These are phyloP conservation scores for Tichodroma muraria DNA, from an alignment of 2,113 vertebrate species.

Conservation along the genomic window DNA sequence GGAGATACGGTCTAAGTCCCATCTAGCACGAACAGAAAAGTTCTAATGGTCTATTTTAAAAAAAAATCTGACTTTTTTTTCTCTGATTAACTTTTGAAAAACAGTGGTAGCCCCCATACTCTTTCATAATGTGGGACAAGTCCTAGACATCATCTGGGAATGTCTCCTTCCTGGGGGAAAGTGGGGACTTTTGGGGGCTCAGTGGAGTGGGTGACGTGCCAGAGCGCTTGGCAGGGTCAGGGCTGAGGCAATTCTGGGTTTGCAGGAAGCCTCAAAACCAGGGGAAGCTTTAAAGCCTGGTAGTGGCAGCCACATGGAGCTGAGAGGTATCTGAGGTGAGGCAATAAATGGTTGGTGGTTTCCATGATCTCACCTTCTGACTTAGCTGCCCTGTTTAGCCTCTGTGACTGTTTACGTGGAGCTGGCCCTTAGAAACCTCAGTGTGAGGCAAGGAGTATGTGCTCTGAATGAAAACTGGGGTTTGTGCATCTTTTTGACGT, in stretches of 20 bases:
- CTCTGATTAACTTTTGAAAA: neutral
- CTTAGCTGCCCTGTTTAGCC: neutral
- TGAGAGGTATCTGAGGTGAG: slow-evolving; percentile 10
- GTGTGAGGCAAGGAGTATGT: neutral
- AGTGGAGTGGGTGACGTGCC: accelerated
- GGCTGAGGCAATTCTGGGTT: neutral
- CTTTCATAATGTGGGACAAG: accelerated
- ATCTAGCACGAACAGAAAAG: neutral
- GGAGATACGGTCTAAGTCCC: neutral
- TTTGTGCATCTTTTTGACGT: neutral
- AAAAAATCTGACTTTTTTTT: neutral
- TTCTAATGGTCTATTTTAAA: neutral
- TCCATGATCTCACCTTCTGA: slow-evolving; percentile 55
- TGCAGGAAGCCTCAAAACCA: neutral
- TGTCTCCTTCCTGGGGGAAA: accelerated
- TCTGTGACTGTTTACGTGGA: neutral
- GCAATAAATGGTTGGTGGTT: neutral
- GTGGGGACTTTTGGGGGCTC: neutral
- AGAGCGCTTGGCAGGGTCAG: neutral
- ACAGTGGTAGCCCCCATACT: too few relatives aligned
- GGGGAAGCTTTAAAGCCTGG: neutral
- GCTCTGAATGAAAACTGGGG: neutral
- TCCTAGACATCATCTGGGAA: neutral
- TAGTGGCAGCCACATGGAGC: neutral
- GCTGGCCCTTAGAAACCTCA: neutral